Conservation (phyloP, 1,140 invertebrate species). For the Apis dorsata region DNA sequence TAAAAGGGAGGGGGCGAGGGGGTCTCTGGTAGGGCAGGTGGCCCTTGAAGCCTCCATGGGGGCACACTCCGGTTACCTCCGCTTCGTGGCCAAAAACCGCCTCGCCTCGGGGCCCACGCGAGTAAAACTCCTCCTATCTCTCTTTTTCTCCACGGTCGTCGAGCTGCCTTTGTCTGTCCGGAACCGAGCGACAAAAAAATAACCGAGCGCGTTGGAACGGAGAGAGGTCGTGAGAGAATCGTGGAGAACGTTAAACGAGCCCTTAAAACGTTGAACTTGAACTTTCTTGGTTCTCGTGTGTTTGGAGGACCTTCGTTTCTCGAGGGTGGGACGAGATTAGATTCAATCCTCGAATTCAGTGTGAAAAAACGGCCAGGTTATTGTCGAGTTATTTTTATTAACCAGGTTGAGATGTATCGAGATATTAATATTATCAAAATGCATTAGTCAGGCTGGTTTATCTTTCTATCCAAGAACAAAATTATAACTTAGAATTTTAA, state of each 20-base stretch:
- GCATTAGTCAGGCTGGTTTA: too few relatives aligned
- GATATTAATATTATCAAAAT: too few relatives aligned
- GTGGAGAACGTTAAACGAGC: conserved; percentile 61
- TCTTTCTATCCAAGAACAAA: too few relatives aligned
- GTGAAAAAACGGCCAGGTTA: too few relatives aligned
- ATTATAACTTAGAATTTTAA: too few relatives aligned
- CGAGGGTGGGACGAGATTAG: too few relatives aligned
- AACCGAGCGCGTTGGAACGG: conserved; percentile 54
- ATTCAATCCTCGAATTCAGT: too few relatives aligned
- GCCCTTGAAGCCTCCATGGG: conserved; percentile 63
- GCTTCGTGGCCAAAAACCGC: conserved; percentile 63
- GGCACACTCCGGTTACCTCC: conserved; percentile 69
- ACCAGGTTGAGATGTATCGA: too few relatives aligned
- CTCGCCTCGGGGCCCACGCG: conserved; percentile 69
- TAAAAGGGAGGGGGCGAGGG: conserved; percentile 52
- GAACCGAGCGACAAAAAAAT: conserved; percentile 71
- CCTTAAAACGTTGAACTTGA: conserved; percentile 53
- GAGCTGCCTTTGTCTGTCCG: conserved; percentile 68
- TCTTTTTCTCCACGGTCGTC: conserved; percentile 17
- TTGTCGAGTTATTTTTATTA: too few relatives aligned
- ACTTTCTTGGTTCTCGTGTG: background rate
- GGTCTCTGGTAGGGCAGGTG: conserved; percentile 73
- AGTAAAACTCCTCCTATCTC: conserved; percentile 43
- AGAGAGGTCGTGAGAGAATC: conserved; percentile 51
- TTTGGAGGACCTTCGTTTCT: background rate